Percentiles rank a stretch among this genome's conserved stretches.
These are phyloP conservation scores for Atethmia centrago DNA, from an alignment of 2,888 invertebrate genomes.

Conservation along the genomic window DNA sequence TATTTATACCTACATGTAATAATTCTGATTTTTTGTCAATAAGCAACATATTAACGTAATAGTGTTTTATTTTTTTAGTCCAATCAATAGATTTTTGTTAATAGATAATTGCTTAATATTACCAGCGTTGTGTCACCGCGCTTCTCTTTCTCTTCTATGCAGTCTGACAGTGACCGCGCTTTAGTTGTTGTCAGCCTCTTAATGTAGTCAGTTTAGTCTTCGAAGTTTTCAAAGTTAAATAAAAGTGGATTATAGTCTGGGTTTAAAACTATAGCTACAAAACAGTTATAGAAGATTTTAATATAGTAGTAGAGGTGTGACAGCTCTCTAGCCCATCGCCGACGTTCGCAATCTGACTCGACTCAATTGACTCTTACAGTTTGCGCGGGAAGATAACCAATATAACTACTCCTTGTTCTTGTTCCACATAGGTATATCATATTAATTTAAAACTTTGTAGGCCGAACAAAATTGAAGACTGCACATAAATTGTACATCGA, in stretches of 20 bases:
- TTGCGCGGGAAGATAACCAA: constrained; percentile 46
- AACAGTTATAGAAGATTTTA: constrained; percentile 21
- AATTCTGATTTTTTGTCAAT: too few relatives aligned
- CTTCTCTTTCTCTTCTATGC: too few relatives aligned
- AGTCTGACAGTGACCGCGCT: too few relatives aligned
- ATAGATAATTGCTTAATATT: too few relatives aligned
- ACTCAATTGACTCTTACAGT: constrained; percentile 54
- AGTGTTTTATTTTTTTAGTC: too few relatives aligned
- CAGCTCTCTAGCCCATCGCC: constrained; percentile 48
- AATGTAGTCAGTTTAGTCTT: not conserved
- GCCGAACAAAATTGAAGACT: not conserved
- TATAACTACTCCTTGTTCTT: not conserved
- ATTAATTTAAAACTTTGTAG: not conserved
- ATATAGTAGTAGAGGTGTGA: constrained; percentile 46
- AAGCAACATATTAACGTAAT: too few relatives aligned
- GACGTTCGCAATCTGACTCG: constrained; percentile 34
- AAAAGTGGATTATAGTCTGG: not conserved
- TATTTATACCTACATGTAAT: too few relatives aligned
- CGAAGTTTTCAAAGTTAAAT: not conserved
- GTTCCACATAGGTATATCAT: not conserved
- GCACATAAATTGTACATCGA: not conserved
- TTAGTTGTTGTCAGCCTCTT: too few relatives aligned
- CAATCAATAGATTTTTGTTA: too few relatives aligned
- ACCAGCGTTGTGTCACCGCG: too few relatives aligned
- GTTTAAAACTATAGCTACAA: not conserved